Base-by-base conservation (phyloP, 1,140 invertebrate genomes). In the Forficula auricularia region DNA sequence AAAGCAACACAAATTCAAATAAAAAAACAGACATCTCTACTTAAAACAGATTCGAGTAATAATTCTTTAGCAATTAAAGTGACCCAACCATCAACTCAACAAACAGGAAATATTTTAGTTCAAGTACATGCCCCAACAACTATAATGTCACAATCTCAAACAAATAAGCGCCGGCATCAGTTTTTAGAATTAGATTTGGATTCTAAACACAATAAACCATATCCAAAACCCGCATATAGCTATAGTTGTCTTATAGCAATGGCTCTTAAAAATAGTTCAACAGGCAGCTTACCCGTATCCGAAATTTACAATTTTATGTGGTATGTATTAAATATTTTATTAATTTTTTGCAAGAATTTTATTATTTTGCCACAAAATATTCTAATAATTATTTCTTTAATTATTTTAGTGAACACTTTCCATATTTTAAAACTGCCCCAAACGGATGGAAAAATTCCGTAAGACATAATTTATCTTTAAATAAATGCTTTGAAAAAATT, bases 281-380 rank as follows among this genome's bases (percentile, higher is more conserved):
- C 81, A 41, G 92, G 92, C 37, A 90, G 85, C 53, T 63, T 98
- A 51, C 92, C 92, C 2, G 92, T 98, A 6, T 94, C 90, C 6
- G 92, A 97, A 67, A 98, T 98, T 48, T 98, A 97, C 61, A 92
- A 88, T 60, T 97, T 97, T 58, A 95, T 97, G 80, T 96, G 86
- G 85, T 90, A 66, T 77, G 79, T 74, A 20, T 40, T 32, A 4
- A 1, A 10, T 42, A 2, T 33, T 7, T 43, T 7, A 16, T 19
- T 6, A 35, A 35, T 18, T 27, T 40, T 35, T 14, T 35, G 4
- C 8, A 15, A 6, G 4, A 4, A 36, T 36, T 15, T 36, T 36
- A 6, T 15, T 15, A 6, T 36, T 19, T 36, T 14, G 31, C n/a
- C 31, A n/a, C 31, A 32, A 9, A 6, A 19, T 4, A 36, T 36